These are phyloP conservation scores for Chinchilla lanigera DNA, from an alignment of 2,113 vertebrate species.

Conservation along the genomic window DNA sequence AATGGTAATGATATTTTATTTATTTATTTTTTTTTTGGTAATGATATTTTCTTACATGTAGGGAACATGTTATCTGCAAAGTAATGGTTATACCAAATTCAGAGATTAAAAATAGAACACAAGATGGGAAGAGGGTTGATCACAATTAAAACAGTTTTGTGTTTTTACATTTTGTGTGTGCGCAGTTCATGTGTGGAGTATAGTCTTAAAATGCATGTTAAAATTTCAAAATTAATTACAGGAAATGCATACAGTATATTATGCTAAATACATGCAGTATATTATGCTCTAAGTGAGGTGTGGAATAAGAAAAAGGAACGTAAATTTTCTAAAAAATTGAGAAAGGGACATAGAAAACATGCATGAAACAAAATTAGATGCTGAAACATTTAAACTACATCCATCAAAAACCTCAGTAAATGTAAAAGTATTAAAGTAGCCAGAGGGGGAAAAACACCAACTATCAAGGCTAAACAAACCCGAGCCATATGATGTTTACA, in stretches of 20 bases:
- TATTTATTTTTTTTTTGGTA: no score
- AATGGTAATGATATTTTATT: no score
- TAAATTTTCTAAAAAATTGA: not conserved
- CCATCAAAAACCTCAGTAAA: not conserved
- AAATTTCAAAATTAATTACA: not conserved
- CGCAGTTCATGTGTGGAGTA: not conserved
- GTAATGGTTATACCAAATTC: not conserved
- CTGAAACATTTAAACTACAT: not conserved
- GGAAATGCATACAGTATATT: not conserved
- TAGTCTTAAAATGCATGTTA: not conserved
- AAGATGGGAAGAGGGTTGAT: not conserved
- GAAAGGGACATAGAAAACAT: not conserved
- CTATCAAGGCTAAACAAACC: slow-evolving; percentile 2
- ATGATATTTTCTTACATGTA: not conserved
- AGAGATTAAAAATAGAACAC: not conserved
- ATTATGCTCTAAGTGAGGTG: not conserved
- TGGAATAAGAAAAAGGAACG: not conserved
- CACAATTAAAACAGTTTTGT: not conserved
- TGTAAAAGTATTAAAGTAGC: not conserved
- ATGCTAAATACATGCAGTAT: not conserved
- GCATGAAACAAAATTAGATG: not conserved
- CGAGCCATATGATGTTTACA: not conserved
- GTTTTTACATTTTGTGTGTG: not conserved
- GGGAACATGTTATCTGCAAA: not conserved
- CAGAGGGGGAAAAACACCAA: no score